Evolutionary conservation across 2,888 invertebrate species (phyloP), one percentile per base, ranked within the genome.

Genomic region (Melipona bicolor): DNA sequence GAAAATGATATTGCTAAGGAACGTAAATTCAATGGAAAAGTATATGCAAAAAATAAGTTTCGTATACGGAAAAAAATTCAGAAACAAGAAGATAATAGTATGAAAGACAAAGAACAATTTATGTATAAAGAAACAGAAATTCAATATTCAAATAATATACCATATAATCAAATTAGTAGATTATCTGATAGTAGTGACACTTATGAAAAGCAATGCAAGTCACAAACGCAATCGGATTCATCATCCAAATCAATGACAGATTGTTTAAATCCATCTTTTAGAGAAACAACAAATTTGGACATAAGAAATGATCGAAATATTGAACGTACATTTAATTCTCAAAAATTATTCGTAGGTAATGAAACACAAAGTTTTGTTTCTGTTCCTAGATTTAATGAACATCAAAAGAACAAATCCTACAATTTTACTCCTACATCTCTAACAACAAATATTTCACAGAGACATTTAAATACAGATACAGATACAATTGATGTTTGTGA

Each of bases 91-190:
- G 36, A 56, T 72, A 71, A 4, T 54, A 43, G 21, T 43, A 17
- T 19, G 43, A 68, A 68, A 84, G 62, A 61, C 1, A 61, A 49
- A n/a, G 52, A 19, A 64, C 50, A 27, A 69, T 19, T 11, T 36
- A n/a, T 36, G 24, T 17, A n/a, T 52, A 70, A 84, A 74, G 83
- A 84, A 52, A 84, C 72, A 50, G 86, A 90, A 6, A 56, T 90
- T 64, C 82, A 88, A 43, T 43, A 43, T 77, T 88, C 87, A 54
- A 90, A 91, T 78, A 90, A 89, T 65, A 49, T 88, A 17, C 9
- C 49, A n/a, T 88, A 88, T 61, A 81, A 90, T 71, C 54, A 77
- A 32, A 19, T n/a, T 19, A n/a, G 62, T 17, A 43, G 36, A 43
- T 27, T 13, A 27, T 17, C 4, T 13, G 54, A 43, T 56, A 61